These are phyloP conservation scores for Ranitomeya imitator DNA, from an alignment of 2,113 vertebrate genomes.

Conservation along the genomic window DNA sequence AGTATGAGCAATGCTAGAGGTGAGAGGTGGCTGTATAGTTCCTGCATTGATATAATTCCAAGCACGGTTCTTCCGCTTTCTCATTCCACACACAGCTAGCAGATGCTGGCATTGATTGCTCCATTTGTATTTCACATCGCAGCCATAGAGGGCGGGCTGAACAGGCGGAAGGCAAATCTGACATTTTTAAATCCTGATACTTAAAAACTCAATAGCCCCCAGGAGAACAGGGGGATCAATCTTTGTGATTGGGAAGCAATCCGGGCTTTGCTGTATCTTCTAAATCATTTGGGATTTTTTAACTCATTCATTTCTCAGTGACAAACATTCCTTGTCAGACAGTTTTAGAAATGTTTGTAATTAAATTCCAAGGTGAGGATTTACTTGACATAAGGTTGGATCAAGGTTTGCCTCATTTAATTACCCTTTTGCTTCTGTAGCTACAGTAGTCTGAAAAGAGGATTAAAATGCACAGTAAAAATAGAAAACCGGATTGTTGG, in stretches of 20 bases:
- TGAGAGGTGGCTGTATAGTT: background rate
- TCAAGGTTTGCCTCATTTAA: constrained; percentile 40
- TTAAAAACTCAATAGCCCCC: constrained; percentile 61
- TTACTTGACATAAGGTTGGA: constrained; percentile 37
- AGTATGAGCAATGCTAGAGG: background rate
- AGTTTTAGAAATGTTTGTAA: constrained; percentile 47
- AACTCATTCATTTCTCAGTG: constrained; percentile 54
- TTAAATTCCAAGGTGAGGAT: constrained; percentile 53
- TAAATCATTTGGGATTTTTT: constrained; percentile 58
- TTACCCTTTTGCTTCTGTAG: constrained; percentile 41
- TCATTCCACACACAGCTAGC: constrained; percentile 55
- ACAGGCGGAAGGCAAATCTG: constrained; percentile 58
- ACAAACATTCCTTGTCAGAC: constrained; percentile 53
- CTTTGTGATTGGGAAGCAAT: constrained; percentile 58
- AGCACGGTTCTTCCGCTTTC: constrained; percentile 37
- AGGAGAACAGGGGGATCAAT: constrained; percentile 56
- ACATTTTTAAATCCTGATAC: constrained; percentile 64
- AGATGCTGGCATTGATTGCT: constrained; percentile 57
- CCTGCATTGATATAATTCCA: constrained; percentile 33
- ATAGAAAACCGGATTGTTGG: constrained; percentile 6
- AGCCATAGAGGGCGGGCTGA: constrained; percentile 21
- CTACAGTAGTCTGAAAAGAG: constrained; percentile 36
- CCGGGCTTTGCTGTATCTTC: constrained; percentile 46
- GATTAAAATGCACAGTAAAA: constrained; percentile 17
- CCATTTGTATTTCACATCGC: constrained; percentile 20